Conservation (phyloP, 2,888 invertebrate species). For the Mesorhabditis belari region DNA sequence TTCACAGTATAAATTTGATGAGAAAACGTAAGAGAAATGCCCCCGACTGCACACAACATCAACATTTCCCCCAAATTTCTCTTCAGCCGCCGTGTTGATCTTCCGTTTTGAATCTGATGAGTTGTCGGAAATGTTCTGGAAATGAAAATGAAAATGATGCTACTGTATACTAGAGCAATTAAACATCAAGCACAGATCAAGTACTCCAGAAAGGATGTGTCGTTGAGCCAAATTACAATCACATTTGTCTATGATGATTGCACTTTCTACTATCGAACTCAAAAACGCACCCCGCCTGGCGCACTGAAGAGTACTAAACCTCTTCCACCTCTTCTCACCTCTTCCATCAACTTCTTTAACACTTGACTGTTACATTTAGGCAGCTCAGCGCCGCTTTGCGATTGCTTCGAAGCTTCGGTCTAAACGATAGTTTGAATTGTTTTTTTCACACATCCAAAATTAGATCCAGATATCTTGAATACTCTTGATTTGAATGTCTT, state of each 20-base stretch:
- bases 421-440: too few relatives aligned
- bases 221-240: too few relatives aligned
- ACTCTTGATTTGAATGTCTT: too few relatives aligned
- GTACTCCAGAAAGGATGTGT: too few relatives aligned
- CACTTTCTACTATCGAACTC: not conserved
- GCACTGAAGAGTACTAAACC: not conserved
- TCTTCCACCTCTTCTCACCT: constrained; percentile 13
- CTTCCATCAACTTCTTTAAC: constrained; percentile 35
- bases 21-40: constrained; percentile 44
- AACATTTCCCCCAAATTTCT: constrained; percentile 39
- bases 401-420: not conserved
- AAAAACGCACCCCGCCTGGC: not conserved
- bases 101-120: constrained; percentile 41
- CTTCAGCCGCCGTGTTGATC: constrained; percentile 33
- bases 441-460: too few relatives aligned
- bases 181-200: too few relatives aligned
- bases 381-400: constrained; percentile 1
- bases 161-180: too few relatives aligned
- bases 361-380: constrained; percentile 37
- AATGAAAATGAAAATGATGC: constrained; percentile 2
- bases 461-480: too few relatives aligned
- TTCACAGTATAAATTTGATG: constrained; percentile 37
- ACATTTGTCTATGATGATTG: too few relatives aligned
- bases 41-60: constrained; percentile 46
- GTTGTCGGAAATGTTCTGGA: constrained; percentile 43